Conservation (phyloP, 2,797 vertebrate species). For the Myiothlypis coronata region DNA sequence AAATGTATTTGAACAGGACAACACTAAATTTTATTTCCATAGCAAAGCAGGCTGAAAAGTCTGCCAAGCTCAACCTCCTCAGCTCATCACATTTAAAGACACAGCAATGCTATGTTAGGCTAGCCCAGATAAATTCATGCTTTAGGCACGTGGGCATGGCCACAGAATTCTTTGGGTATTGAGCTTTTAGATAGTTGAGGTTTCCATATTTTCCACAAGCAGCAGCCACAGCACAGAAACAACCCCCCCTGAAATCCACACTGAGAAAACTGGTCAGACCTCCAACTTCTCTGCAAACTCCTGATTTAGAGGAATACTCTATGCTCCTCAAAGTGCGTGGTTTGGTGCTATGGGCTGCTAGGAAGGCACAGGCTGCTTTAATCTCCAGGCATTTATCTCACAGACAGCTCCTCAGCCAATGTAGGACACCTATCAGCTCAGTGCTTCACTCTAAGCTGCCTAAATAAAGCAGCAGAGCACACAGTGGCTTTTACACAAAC, state of each 20-base stretch:
- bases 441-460: background rate
- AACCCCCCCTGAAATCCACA: background rate
- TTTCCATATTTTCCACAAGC: background rate
- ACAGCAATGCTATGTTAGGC: background rate
- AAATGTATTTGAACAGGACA: background rate
- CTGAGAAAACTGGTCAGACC: background rate
- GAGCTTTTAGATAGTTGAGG: background rate
- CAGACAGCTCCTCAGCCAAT: background rate
- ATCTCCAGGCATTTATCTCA: slow-evolving; percentile 14
- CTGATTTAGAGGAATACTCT: background rate
- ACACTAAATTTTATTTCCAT: background rate
- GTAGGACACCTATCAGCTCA: slow-evolving; percentile 18
- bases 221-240: background rate
- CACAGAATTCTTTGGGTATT: background rate
- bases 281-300: background rate
- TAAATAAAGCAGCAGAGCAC: slow-evolving; percentile 25
- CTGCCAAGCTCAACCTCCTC: background rate
- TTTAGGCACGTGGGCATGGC: background rate
- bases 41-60: background rate
- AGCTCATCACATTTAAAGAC: background rate
- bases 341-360: background rate
- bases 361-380: background rate
- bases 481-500: background rate
- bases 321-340: background rate
- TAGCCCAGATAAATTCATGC: background rate